A percentile compares a stretch with the other conserved stretches of the same genome.
These are phyloP conservation scores for Okamejei kenojei DNA, from an alignment of 2,797 vertebrate genomes.

Conservation along the genomic window DNA sequence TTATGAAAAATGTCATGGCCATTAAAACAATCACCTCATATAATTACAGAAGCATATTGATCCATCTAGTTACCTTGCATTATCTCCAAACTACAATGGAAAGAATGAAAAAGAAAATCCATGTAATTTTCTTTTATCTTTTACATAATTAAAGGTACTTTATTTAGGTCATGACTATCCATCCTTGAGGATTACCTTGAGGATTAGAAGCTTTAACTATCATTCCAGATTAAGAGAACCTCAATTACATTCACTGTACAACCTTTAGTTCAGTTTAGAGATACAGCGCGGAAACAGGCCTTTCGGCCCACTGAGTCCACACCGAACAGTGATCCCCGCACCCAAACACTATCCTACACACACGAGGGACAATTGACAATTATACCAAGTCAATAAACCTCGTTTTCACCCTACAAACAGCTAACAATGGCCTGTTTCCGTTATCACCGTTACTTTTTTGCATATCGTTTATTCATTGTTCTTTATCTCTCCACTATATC, in stretches of 20 bases:
- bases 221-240: slow-evolving; percentile 53
- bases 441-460: too few species aligned
- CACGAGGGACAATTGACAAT: too few species aligned
- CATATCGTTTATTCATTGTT: too few species aligned
- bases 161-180: not conserved
- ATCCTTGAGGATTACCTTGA: slow-evolving; percentile 34
- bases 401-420: too few species aligned
- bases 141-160: not conserved
- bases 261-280: not conserved
- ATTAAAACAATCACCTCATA: not conserved
- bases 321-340: too few species aligned
- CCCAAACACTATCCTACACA: too few species aligned
- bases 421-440: too few species aligned
- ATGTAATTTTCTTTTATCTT: too few species aligned
- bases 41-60: not conserved
- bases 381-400: too few species aligned
- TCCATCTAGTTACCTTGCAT: not conserved
- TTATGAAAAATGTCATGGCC: not conserved
- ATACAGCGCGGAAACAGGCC: too few species aligned
- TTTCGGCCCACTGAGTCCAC: too few species aligned
- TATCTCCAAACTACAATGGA: not conserved
- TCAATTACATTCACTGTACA: slow-evolving; percentile 46
- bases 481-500: too few species aligned
- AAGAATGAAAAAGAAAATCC: not conserved
- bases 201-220: slow-evolving; percentile 56